phyloP scores from a whole-genome alignment of 2,888 invertebrate species.

The Tipula vernalis region DNA sequence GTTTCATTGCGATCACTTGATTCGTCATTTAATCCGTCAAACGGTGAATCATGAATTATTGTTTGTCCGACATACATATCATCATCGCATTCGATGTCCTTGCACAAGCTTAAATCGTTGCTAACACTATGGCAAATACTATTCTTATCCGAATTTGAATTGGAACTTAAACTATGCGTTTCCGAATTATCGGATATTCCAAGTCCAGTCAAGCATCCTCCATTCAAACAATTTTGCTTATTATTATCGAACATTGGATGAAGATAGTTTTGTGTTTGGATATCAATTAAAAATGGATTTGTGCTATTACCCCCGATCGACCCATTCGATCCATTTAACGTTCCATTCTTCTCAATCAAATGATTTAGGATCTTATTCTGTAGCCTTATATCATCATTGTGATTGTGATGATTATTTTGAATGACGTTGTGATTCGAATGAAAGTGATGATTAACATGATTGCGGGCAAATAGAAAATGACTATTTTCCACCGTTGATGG shows the following conservation, averaged over 20 bases:
- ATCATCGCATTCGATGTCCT: conserved; percentile 18
- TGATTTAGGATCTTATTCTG: conserved; percentile 12
- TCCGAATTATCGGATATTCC: conserved; percentile 37
- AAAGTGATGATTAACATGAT: background rate
- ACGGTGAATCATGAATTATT: background rate
- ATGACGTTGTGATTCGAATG: background rate
- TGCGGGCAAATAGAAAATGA: background rate
- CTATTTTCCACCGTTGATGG: conserved; percentile 57
- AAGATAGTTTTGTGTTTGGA: conserved; percentile 16
- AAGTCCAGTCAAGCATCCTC: background rate
- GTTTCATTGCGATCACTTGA: conserved; percentile 22
- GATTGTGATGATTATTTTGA: conserved; percentile 13
- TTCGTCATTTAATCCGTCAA: conserved; percentile 6
- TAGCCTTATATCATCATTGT: conserved; percentile 15
- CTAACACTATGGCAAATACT: conserved; percentile 18
- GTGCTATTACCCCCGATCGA: conserved; percentile 22
- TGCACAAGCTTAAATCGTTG: conserved; percentile 14
- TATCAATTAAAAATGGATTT: conserved; percentile 36
- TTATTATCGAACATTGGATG: conserved; percentile 13
- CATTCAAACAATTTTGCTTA: conserved; percentile 8
- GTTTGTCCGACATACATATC: conserved; percentile 19
- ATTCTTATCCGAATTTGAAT: conserved; percentile 39
- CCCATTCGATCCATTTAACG: conserved; percentile 13
- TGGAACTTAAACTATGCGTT: conserved; percentile 40
- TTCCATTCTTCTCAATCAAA: background rate